phyloP scores from a whole-genome alignment of 1,140 invertebrate species.

The Bombus affinis region DNA sequence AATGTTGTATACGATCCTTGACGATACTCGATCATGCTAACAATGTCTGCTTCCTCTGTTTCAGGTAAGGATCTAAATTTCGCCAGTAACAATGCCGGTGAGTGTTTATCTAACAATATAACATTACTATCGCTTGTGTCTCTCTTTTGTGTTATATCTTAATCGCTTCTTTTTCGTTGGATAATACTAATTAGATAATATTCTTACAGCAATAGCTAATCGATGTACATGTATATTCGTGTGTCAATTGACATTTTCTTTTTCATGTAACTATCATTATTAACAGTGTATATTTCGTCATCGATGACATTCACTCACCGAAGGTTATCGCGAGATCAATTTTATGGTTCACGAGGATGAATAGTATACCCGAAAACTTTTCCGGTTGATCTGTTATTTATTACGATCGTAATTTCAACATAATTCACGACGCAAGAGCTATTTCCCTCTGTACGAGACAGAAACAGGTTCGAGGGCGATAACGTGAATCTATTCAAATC shows the following conservation, averaged over 20 bases:
- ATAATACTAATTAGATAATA: too few species aligned
- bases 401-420: conserved; percentile 12
- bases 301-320: background rate
- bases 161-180: too few species aligned
- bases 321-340: background rate
- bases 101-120: conserved; percentile 78
- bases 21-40: conserved; percentile 48
- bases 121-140: conserved; percentile 45
- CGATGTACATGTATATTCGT: too few species aligned
- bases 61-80: conserved; percentile 82
- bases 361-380: background rate
- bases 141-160: background rate
- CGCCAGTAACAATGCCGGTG: conserved; percentile 81
- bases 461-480: conserved; percentile 34
- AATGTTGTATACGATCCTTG: conserved; percentile 27
- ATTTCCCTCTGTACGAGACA: background rate
- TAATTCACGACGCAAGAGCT: background rate
- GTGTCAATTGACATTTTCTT: background rate
- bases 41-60: conserved; percentile 70
- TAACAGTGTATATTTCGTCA: background rate
- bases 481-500: conserved; percentile 47
- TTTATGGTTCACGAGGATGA: background rate
- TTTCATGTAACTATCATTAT: too few species aligned
- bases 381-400: conserved; percentile 4
- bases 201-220: background rate